Conservation (phyloP, 2,113 vertebrate species). For the Monopterus albus region DNA sequence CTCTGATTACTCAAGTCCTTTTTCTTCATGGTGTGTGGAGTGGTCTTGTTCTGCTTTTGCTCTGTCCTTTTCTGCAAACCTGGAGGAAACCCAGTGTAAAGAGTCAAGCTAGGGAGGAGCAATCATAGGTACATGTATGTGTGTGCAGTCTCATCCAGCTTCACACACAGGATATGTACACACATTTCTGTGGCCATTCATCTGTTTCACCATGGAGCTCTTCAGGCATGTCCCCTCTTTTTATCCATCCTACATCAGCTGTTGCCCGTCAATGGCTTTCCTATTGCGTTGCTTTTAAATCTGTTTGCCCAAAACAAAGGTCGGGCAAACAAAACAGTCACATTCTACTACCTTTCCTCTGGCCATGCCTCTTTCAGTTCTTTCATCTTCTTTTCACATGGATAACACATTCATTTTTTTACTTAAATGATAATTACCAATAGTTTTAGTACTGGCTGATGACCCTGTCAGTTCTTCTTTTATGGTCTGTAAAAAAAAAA, state of each 20-base stretch:
- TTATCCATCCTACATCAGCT: conserved; percentile 69
- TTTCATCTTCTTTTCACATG: conserved; percentile 46
- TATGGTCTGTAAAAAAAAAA: conserved; percentile 64
- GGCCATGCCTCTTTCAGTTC: conserved; percentile 24
- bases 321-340: conserved; percentile 61
- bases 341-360: conserved; percentile 47
- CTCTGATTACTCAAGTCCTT: conserved; percentile 37
- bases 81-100: conserved; percentile 61
- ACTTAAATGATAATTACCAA: conserved; percentile 46
- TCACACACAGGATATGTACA: conserved; percentile 53
- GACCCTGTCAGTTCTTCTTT: conserved; percentile 64
- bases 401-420: conserved; percentile 53
- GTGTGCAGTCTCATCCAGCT: conserved; percentile 45
- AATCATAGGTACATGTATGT: conserved; percentile 38
- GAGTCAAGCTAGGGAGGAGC: conserved; percentile 69
- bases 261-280: conserved; percentile 56
- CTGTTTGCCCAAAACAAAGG: conserved; percentile 79
- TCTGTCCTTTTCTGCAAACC: conserved; percentile 57
- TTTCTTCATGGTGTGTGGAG: conserved; percentile 66
- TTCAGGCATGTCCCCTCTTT: conserved; percentile 70
- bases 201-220: conserved; percentile 76
- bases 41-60: conserved; percentile 45
- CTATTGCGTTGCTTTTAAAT: conserved; percentile 73
- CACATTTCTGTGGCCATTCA: conserved; percentile 55
- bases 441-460: conserved; percentile 35